A percentile compares a stretch with the other conserved stretches of the same genome.
Conservation (phyloP, 2,113 vertebrate species). For the Gallinago media region DNA sequence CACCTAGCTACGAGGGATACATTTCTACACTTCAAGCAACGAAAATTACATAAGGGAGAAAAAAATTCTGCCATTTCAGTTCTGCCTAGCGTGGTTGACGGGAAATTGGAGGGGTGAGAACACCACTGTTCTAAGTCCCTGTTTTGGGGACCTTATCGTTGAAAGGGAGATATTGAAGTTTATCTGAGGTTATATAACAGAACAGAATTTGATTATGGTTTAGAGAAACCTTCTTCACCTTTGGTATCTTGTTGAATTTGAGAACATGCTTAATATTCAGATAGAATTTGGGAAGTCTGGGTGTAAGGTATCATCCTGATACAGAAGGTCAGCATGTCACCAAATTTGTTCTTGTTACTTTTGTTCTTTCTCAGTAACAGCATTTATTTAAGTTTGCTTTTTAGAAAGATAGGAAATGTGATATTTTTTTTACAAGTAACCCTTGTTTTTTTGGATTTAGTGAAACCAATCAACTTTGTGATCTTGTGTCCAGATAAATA, state of each 20-base stretch:
- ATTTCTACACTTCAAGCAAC: background rate
- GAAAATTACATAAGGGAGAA: slow-evolving; percentile 9
- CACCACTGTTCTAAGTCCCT: background rate
- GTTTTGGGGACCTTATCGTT: background rate
- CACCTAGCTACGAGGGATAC: background rate
- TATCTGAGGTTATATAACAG: slow-evolving; percentile 45
- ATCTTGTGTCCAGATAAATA: background rate
- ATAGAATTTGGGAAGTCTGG: slow-evolving; percentile 19
- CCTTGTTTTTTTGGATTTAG: background rate
- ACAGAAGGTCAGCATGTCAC: slow-evolving; percentile 10
- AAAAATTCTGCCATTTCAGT: slow-evolving; percentile 20
- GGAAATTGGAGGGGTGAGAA: background rate
- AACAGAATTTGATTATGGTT: slow-evolving; percentile 58
- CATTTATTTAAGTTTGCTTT: slow-evolving; percentile 15
- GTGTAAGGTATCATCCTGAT: slow-evolving; percentile 31
- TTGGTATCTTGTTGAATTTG: background rate
- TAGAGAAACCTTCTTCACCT: slow-evolving; percentile 42
- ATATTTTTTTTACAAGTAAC: background rate
- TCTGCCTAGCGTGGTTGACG: background rate
- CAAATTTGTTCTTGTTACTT: background rate
- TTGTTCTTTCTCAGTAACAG: slow-evolving; percentile 2
- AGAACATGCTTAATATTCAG: slow-evolving; percentile 46
- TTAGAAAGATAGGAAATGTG: background rate
- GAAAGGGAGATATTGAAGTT: slow-evolving; percentile 5
- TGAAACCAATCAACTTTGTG: background rate